Percentiles rank a stretch among this genome's conserved stretches.
Conservation (phyloP, 2,888 invertebrate genomes). For the Aethes cnicana region DNA sequence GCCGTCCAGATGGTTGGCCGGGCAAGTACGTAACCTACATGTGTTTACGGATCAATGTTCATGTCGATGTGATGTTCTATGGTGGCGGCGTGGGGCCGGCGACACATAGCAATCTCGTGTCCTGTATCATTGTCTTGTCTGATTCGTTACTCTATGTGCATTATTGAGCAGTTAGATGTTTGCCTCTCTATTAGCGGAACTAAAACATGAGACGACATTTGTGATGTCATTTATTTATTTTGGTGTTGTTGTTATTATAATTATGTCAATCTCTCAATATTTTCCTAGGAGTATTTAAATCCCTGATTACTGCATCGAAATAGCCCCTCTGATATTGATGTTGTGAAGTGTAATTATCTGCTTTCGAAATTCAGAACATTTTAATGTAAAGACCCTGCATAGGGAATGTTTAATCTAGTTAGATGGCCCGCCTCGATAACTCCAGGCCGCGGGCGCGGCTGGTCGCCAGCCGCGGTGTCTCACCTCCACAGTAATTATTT, state of each 20-base stretch:
- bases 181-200: slow-evolving; percentile 77
- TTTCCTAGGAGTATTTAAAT: slow-evolving; percentile 66
- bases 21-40: slow-evolving; percentile 94
- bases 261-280: slow-evolving; percentile 56
- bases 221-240: slow-evolving; percentile 75
- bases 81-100: slow-evolving; percentile 47
- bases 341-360: slow-evolving; percentile 71
- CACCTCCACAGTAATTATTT: slow-evolving; percentile 57
- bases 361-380: slow-evolving; percentile 53
- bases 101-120: slow-evolving; percentile 73
- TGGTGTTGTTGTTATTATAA: slow-evolving; percentile 73
- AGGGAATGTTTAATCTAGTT: slow-evolving; percentile 69
- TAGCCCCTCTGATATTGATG: slow-evolving; percentile 78
- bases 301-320: slow-evolving; percentile 75
- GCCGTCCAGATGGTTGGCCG: slow-evolving; percentile 99
- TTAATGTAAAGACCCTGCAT: slow-evolving; percentile 62
- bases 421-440: slow-evolving; percentile 77
- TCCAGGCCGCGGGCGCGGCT: slow-evolving; percentile 64
- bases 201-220: slow-evolving; percentile 68
- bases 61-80: slow-evolving; percentile 75
- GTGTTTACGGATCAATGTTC: slow-evolving; percentile 67
- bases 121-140: slow-evolving; percentile 78
- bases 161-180: slow-evolving; percentile 79
- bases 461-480: slow-evolving; percentile 64
- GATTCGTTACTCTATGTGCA: slow-evolving; percentile 77